A percentile compares a stretch with the other conserved stretches of the same genome.
These are phyloP conservation scores for Phasianus colchicus DNA, from an alignment of 2,113 vertebrate genomes.

Conservation along the genomic window DNA sequence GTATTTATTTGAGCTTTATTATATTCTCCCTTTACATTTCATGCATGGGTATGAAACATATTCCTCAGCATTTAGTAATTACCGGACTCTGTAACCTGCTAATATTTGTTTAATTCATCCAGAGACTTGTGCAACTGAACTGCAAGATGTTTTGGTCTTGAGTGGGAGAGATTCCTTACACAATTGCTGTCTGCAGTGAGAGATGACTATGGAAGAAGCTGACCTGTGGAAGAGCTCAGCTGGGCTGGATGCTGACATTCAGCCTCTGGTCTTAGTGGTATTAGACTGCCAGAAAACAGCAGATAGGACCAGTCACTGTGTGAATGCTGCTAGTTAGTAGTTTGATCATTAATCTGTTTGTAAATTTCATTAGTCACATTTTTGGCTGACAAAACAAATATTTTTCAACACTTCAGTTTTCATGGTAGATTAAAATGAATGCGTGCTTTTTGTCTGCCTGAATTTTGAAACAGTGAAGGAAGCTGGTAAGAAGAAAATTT, in stretches of 20 bases:
- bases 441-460: not conserved
- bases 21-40: not conserved
- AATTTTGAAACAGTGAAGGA: not conserved
- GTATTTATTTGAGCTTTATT: not conserved
- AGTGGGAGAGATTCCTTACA: not conserved
- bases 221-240: accelerated
- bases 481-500: not conserved
- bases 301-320: not conserved
- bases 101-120: not conserved
- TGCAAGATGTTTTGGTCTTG: not conserved
- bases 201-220: not conserved
- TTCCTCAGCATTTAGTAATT: not conserved
- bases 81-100: not conserved
- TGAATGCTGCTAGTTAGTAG: not conserved
- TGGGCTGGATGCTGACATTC: not conserved
- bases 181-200: accelerated
- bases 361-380: not conserved
- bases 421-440: not conserved
- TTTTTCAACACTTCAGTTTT: not conserved
- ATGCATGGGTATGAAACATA: not conserved
- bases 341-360: not conserved
- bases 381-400: not conserved
- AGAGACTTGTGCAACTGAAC: not conserved
- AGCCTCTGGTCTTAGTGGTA: not conserved
- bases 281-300: not conserved